phyloP scores from a whole-genome alignment of 92 coral and sea anemone species.

The Diadumene lineata region DNA sequence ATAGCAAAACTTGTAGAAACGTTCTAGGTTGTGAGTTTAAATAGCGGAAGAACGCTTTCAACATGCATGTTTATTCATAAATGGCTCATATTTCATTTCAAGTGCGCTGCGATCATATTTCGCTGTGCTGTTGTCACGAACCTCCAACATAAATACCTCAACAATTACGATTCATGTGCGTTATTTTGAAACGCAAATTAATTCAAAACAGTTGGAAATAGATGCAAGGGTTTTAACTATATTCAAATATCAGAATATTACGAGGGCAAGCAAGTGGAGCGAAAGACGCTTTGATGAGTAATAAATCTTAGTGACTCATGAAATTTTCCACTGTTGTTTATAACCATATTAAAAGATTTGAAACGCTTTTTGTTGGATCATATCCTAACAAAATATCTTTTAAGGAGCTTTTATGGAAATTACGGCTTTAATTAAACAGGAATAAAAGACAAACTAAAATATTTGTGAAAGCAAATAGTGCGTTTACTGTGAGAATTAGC shows the following conservation, averaged over 20 bases:
- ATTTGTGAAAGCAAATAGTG: not conserved
- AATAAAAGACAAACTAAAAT: not conserved
- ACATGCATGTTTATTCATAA: slow-evolving; percentile 12
- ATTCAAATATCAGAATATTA: not conserved
- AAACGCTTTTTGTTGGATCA: not conserved
- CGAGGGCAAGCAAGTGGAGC: not conserved
- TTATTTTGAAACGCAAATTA: slow-evolving; percentile 3
- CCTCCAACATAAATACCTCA: not conserved
- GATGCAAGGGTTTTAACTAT: not conserved
- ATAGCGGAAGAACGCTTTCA: slow-evolving; percentile 2
- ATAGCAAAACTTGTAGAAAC: not conserved
- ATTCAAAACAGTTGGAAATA: not conserved
- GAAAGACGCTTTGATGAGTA: not conserved
- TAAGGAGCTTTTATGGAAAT: not conserved
- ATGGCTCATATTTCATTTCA: slow-evolving; percentile 12
- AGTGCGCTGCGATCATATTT: slow-evolving; percentile 25
- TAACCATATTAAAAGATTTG: not conserved
- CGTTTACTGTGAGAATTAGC: not conserved
- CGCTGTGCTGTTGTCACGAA: slow-evolving; percentile 23
- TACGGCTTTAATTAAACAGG: not conserved
- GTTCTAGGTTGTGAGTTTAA: not conserved
- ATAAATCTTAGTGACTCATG: not conserved
- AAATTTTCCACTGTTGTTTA: not conserved
- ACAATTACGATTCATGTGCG: not conserved
- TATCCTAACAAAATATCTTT: not conserved